Conservation (phyloP, 2,888 invertebrate species). For the Troides aeacus region DNA sequence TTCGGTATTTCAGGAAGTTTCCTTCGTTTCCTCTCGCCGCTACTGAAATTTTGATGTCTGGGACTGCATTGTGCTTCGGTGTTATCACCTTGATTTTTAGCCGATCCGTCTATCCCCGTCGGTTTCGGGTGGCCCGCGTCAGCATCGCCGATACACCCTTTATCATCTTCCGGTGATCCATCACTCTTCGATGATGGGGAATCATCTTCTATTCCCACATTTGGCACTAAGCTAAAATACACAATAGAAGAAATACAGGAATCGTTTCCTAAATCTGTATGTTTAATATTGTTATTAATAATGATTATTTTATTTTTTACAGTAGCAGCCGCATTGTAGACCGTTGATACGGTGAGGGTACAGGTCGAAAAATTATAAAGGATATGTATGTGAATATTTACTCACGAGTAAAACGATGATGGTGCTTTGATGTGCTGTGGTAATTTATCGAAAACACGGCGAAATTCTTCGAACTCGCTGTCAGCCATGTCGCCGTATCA, state of each 20-base stretch:
- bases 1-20: conserved; percentile 95
- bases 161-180: conserved; percentile 83
- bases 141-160: conserved; percentile 79
- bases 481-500: conserved; percentile 89
- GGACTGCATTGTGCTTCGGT: conserved; percentile 59
- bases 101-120: conserved; percentile 44
- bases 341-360: not conserved
- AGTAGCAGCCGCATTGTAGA: not conserved
- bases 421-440: conserved; percentile 89
- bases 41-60: conserved; percentile 63
- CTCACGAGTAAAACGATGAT: conserved; percentile 94
- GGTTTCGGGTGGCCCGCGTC: conserved; percentile 48
- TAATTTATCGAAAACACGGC: conserved; percentile 90
- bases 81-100: conserved; percentile 53
- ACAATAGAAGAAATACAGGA: conserved; percentile 1
- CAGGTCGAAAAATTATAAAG: not conserved
- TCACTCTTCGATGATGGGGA: conserved; percentile 90
- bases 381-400: conserved; percentile 43
- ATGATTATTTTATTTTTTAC: not conserved
- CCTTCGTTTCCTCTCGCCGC: conserved; percentile 85
- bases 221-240: conserved; percentile 86
- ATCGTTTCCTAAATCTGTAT: not conserved
- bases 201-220: conserved; percentile 89
- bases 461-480: conserved; percentile 96
- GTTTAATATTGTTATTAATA: not conserved